Conservation (phyloP, 2,888 invertebrate species). For the Coelogynopora nodosa region DNA sequence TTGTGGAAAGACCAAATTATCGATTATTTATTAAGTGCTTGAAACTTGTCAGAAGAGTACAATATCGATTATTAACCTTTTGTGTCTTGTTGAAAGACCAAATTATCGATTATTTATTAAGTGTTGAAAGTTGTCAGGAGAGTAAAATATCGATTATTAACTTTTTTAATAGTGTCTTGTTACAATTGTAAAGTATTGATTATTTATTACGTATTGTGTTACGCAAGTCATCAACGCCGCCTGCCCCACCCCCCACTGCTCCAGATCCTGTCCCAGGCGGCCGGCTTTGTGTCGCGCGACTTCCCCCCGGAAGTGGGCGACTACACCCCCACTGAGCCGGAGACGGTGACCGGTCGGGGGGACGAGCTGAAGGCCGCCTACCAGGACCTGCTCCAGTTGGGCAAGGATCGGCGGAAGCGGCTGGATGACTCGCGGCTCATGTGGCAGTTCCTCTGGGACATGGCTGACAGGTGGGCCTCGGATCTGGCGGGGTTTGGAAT, state of each 20-base stretch:
- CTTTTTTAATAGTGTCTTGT: no score
- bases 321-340: constrained; percentile 92
- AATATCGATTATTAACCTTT: no score
- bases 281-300: constrained; percentile 62
- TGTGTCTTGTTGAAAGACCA: no score
- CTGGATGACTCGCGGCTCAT: constrained; percentile 92
- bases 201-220: neutral
- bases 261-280: neutral
- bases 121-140: no score
- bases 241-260: neutral
- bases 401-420: constrained; percentile 78
- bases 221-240: neutral
- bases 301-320: constrained; percentile 65
- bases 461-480: no score
- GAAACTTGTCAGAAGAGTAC: no score
- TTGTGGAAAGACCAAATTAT: no score
- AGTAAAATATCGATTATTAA: no score
- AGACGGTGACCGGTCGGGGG: constrained; percentile 87
- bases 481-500: no score
- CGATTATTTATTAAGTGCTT: no score
- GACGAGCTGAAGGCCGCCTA: constrained; percentile 89
- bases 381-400: constrained; percentile 86
- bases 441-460: constrained; percentile 99
- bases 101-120: no score
- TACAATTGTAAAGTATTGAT: no score